Evolutionary conservation across 35 echinoderm and acorn worm species (phyloP).

Genomic region (Apostichopus parvimensis): DNA sequence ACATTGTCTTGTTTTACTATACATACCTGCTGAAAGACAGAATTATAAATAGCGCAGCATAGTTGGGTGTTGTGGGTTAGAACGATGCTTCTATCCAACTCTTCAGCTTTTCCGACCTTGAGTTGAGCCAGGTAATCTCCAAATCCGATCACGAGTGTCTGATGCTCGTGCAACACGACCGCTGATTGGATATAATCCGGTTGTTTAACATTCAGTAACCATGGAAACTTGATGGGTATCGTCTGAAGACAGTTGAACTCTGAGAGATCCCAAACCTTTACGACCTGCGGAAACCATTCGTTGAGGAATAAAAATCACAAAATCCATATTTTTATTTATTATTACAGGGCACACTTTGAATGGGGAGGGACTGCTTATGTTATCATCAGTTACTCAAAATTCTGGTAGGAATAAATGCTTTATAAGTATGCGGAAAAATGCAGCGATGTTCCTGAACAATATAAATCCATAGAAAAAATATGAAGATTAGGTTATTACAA

Average conservation of each 20-base stretch:
- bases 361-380: too few relatives aligned
- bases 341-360: too few relatives aligned
- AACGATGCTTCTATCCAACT: constrained; percentile 24
- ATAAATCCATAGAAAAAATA: too few relatives aligned
- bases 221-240: constrained; percentile 65
- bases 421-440: too few relatives aligned
- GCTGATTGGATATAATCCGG: constrained; percentile 10
- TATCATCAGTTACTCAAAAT: too few relatives aligned
- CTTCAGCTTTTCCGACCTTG: constrained; percentile 55
- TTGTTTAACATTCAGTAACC: constrained; percentile 59
- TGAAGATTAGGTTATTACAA: too few relatives aligned
- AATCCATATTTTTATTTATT: too few relatives aligned
- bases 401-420: too few relatives aligned
- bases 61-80: constrained; percentile 81
- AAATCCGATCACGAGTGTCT: constrained; percentile 67
- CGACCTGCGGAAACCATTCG: constrained; percentile 82
- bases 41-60: constrained; percentile 87
- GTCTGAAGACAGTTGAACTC: constrained; percentile 92
- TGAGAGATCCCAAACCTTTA: constrained; percentile 91
- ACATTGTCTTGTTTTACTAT: background rate
- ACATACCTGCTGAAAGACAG: constrained; percentile 83
- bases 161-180: background rate
- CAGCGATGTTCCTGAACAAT: too few relatives aligned
- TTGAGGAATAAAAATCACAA: constrained; percentile 51
- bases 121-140: constrained; percentile 82